Conservation (phyloP, 2,888 invertebrate genomes). For the Apodemia mormo region DNA sequence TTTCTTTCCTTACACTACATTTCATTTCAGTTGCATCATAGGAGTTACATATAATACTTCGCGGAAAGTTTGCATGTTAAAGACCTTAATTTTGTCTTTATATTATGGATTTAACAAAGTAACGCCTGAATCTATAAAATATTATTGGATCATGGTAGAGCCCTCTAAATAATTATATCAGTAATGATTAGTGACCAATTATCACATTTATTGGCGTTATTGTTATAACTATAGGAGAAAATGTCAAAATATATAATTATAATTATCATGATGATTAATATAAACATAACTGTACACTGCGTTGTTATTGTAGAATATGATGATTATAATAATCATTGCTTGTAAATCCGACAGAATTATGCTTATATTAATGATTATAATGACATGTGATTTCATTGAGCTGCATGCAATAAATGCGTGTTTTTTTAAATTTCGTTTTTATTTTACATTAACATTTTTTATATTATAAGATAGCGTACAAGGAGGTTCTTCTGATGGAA, state of each 20-base stretch:
- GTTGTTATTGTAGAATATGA: background rate
- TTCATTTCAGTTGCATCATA: too few relatives aligned
- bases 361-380: background rate
- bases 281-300: background rate
- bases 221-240: background rate
- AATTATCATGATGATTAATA: slow-evolving; percentile 6
- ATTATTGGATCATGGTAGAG: background rate
- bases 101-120: too few relatives aligned
- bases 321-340: background rate
- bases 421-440: background rate
- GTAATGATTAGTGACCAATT: background rate
- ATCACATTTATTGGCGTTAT: background rate
- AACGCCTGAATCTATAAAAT: too few relatives aligned
- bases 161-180: background rate
- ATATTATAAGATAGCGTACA: too few relatives aligned
- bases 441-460: background rate
- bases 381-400: slow-evolving; percentile 9
- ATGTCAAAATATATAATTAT: background rate
- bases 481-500: too few relatives aligned
- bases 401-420: slow-evolving; percentile 16
- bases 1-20: too few relatives aligned
- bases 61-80: too few relatives aligned
- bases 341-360: background rate
- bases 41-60: too few relatives aligned
- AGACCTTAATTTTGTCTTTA: too few relatives aligned